Conservation (phyloP, 2,113 vertebrate genomes). For the Cervus canadensis region DNA sequence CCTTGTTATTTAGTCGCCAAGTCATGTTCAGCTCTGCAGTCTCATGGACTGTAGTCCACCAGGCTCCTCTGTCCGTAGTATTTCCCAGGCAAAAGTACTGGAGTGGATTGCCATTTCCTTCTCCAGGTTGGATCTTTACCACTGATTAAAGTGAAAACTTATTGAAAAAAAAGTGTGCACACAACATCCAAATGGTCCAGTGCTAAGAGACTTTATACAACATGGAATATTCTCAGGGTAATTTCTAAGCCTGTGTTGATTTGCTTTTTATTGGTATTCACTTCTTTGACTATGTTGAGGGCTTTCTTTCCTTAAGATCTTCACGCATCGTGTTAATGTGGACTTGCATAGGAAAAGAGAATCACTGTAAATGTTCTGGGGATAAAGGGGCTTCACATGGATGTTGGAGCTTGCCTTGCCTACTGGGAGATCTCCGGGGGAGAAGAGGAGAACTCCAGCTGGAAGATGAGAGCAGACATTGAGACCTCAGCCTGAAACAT, state of each 20-base stretch:
- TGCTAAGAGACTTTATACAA: accelerated
- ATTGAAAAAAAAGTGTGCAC: not conserved
- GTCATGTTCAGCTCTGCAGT: not conserved
- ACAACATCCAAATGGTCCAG: too few relatives aligned
- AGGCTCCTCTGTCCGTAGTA: not conserved
- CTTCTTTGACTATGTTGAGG: not conserved
- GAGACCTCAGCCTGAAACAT: not conserved
- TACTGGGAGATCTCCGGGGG: accelerated
- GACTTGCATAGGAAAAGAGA: not conserved
- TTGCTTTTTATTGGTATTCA: not conserved
- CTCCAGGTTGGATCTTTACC: not conserved
- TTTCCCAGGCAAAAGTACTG: not conserved
- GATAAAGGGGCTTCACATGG: not conserved
- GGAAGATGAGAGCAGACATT: not conserved
- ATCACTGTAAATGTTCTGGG: not conserved
- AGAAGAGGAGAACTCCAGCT: not conserved
- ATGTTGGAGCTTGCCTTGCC: too few relatives aligned
- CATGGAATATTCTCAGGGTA: not conserved
- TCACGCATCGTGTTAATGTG: accelerated
- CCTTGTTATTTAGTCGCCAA: not conserved
- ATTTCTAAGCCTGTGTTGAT: not conserved
- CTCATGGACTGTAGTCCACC: not conserved
- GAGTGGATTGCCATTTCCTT: not conserved
- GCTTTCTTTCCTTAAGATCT: not conserved
- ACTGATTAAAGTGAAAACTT: not conserved